These are phyloP conservation scores for Spilarctia lutea DNA, from an alignment of 2,888 invertebrate genomes.

Conservation along the genomic window DNA sequence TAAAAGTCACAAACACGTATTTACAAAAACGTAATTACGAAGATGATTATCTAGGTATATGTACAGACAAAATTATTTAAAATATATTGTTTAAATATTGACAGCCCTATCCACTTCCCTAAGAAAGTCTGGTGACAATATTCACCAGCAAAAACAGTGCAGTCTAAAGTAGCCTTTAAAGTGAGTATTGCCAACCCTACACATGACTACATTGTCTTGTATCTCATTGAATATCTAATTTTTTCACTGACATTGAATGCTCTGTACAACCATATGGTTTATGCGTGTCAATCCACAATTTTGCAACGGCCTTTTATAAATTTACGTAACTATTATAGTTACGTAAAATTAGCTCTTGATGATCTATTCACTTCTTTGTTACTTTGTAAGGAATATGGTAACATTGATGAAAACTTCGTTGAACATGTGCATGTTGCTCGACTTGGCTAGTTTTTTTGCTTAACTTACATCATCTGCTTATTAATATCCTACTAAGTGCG, in stretches of 20 bases:
- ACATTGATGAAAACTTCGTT: slow-evolving; percentile 1
- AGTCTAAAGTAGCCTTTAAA: not conserved
- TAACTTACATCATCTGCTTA: not conserved
- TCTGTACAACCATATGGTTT: slow-evolving; percentile 40
- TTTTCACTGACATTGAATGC: slow-evolving; percentile 42
- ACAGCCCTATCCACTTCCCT: not conserved
- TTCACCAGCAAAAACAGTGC: not conserved
- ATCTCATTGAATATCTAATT: slow-evolving; percentile 47
- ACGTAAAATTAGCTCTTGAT: slow-evolving; percentile 17
- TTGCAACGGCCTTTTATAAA: slow-evolving; percentile 31
- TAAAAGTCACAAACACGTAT: too few relatives aligned
- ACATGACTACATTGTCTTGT: slow-evolving; percentile 28
- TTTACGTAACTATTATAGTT: slow-evolving; percentile 18
- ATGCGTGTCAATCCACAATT: slow-evolving; percentile 36
- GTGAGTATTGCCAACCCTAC: slow-evolving; percentile 31
- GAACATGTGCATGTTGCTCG: not conserved
- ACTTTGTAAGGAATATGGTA: slow-evolving; percentile 14
- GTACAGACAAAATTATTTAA: not conserved
- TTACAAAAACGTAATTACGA: not conserved
- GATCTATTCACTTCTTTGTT: slow-evolving; percentile 22
- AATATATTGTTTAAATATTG: not conserved
- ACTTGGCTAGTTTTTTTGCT: not conserved
- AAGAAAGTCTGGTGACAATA: not conserved
- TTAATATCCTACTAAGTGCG: not conserved
- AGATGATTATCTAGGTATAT: not conserved